Evolutionary conservation across 2,113 vertebrate genomes (phyloP), one percentile per base, ranked within the genome.

Genomic region (Amphilophus citrinellus): DNA sequence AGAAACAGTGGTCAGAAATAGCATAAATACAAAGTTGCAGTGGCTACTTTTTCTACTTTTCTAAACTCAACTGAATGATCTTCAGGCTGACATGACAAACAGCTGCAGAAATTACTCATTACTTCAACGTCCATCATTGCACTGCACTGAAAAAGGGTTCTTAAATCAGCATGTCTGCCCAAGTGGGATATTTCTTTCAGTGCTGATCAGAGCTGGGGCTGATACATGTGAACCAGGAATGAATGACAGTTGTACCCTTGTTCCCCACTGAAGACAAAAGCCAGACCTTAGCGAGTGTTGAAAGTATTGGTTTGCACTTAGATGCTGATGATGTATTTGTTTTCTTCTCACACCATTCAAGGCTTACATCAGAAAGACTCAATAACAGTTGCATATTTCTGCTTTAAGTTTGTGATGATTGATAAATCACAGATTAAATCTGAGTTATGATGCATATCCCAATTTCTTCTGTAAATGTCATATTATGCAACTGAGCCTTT

Each of bases 401-500:
- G 27, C 27, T 17, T 37, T 56, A 58, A 61, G 1, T 44, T 58
- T 10, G 60, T 14, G n/a, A 82, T 7, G 11, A 44, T 37, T 73
- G 3, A 13, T 42, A 32, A 44, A 62, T 9, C 39, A 32, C 22
- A 77, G 35, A 87, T 81, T 56, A 60, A 39, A 76, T 50, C 6
- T 61, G 7, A 3, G 83, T 85, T 30, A 30, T 10, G 77, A 83
- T 1, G 1, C 30, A 79, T 32, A 60, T 11, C 30, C 44, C 20
- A 14, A 37, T 65, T 11, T 83, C 14, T 71, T 24, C 30, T 4
- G 8, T 30, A 24, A 57, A 58, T 65, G 47, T 78, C 3, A 24
- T 13, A 17, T 78, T 18, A 78, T 61, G 61, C 27, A 83, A 84
- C 56, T 60, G 6, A 60, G 20, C n/a, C 27, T 75, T 63, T 77